Conservation (phyloP, 1,140 invertebrate species). For the Cydia strobilella region DNA sequence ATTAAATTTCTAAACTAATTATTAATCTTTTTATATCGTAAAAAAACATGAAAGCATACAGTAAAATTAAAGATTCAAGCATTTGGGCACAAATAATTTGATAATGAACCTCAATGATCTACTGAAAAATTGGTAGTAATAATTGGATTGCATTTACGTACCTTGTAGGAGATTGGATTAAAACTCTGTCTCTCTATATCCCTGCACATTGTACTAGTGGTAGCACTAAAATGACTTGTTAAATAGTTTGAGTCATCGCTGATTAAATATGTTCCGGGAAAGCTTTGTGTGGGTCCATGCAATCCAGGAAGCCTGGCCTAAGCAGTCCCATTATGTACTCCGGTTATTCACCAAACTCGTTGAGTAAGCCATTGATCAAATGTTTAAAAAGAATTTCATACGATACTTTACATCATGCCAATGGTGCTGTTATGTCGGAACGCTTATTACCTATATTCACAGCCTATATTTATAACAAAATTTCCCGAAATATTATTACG, state of each 20-base stretch:
- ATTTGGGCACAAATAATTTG: not conserved
- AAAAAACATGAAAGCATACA: too few species aligned
- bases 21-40: too few species aligned
- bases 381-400: constrained; percentile 14
- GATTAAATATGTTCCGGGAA: constrained; percentile 25
- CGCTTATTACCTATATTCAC: not conserved
- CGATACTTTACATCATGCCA: not conserved
- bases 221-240: constrained; percentile 14
- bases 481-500: too few species aligned
- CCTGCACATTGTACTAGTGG: not conserved
- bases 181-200: not conserved
- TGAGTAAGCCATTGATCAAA: constrained; percentile 22
- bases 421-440: not conserved
- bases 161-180: not conserved
- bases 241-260: constrained; percentile 16
- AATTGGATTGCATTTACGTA: not conserved
- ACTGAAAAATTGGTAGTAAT: not conserved
- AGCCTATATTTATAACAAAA: too few species aligned
- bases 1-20: too few species aligned
- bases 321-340: constrained; percentile 26
- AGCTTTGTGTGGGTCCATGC: constrained; percentile 1
- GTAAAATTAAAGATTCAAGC: not conserved
- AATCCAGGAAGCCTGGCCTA: constrained; percentile 24
- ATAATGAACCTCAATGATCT: not conserved
- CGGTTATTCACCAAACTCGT: constrained; percentile 16